Percentiles rank a stretch among this genome's conserved stretches.
These are phyloP conservation scores for Tolypeutes matacus DNA, from an alignment of 2,797 vertebrate genomes.

Conservation along the genomic window DNA sequence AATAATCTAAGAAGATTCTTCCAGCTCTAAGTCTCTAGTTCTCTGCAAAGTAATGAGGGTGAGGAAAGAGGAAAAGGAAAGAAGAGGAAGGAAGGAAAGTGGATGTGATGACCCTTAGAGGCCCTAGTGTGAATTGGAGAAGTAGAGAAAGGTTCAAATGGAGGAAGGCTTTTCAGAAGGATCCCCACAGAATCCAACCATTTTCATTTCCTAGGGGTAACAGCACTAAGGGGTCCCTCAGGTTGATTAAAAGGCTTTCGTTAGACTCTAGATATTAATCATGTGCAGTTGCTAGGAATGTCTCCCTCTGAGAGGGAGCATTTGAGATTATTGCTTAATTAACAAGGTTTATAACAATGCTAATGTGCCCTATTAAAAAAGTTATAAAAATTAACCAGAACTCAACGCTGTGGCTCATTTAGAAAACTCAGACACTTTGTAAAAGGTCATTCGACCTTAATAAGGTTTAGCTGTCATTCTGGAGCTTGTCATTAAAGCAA, in stretches of 20 bases:
- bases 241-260: slow-evolving; percentile 84
- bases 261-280: slow-evolving; percentile 86
- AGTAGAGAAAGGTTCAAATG: not conserved
- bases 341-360: slow-evolving; percentile 87
- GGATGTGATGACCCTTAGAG: not conserved
- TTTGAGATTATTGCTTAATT: slow-evolving; percentile 89
- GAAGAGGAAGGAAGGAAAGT: not conserved
- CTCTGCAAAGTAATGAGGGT: not conserved
- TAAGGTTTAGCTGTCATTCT: slow-evolving; percentile 79
- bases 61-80: not conserved
- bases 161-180: slow-evolving; percentile 10
- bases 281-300: slow-evolving; percentile 85
- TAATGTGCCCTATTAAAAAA: slow-evolving; percentile 88
- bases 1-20: not conserved
- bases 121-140: not conserved
- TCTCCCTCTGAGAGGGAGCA: slow-evolving; percentile 85
- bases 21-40: not conserved
- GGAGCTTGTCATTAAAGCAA: slow-evolving; percentile 48
- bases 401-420: slow-evolving; percentile 83
- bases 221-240: slow-evolving; percentile 66
- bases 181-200: slow-evolving; percentile 21
- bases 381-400: slow-evolving; percentile 89
- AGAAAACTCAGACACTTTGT: slow-evolving; percentile 84
- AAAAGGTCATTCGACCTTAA: slow-evolving; percentile 86
- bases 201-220: slow-evolving; percentile 50